Evolutionary conservation across 2,797 vertebrate species (phyloP), one percentile per base, ranked within the genome.

Genomic region (Microctenopoma stevenorrisi): DNA sequence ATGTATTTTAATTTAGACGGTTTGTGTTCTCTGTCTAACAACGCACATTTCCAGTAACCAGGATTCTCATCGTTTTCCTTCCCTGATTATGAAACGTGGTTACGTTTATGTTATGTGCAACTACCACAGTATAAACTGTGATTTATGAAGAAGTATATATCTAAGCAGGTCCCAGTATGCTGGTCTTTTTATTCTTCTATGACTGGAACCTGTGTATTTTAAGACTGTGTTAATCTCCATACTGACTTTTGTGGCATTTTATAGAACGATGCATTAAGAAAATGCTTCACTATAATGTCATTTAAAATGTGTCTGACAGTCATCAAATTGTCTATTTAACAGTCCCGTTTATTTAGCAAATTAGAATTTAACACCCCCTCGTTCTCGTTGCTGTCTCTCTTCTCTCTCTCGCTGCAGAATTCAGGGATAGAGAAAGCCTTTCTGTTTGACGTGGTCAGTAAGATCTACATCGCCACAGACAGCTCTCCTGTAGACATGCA

Each of bases 401-500:
- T 11, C 28, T 15, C 25, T 37, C 55, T 8, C 2, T 13, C 50
- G 0, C 13, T 14, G 2, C 82, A 99, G 98, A 99, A 99, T 95
- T 99, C 98, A 91, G 98, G 98, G 88, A 99, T 99, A 69, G 98
- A 99, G 91, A 99, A 99, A 87, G 98, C 98, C 79, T 99, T 99
- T 83, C 94, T 99, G 88, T 99, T 99, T 51, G 98, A 99, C n/a
- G 98, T 99, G 78, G 97, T 99, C 94, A 99, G 98, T 93, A 99
- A 99, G 94, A 99, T 99, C 94, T 99, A 99, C 95, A 99, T 99
- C 18, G 98, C 98, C 83, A 99, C 98, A 60, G 98, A 99, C 94
- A 99, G 97, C 84, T 99, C 97, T 35, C 98, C 98, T 7, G 98
- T 99, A 72, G 98, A 99, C 93, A 99, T 99, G 98, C 98, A 99